A percentile compares a stretch with the other conserved stretches of the same genome.
Evolutionary conservation across 1,140 invertebrate species (phyloP).

Genomic region (Drosophila rhopaloa): DNA sequence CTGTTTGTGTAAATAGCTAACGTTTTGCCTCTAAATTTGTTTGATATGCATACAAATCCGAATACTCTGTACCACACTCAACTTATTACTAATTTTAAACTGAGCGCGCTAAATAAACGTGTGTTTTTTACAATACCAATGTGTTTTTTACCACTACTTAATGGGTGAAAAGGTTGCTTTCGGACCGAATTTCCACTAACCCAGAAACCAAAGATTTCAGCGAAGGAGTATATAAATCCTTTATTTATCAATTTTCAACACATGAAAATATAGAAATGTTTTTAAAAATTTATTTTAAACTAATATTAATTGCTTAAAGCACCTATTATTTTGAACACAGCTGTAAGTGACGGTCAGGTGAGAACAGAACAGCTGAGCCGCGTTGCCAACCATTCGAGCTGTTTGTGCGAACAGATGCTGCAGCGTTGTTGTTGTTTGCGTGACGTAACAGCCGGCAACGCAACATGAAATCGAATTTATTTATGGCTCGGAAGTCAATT

Average conservation of each 20-base stretch:
- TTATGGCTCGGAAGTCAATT: slow-evolving; percentile 37
- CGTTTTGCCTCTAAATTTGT: slow-evolving; percentile 55
- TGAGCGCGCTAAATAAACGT: slow-evolving; percentile 78
- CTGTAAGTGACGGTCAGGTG: slow-evolving; percentile 21
- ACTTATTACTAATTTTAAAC: slow-evolving; percentile 69
- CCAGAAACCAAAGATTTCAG: too few species aligned
- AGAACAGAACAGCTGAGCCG: slow-evolving; percentile 55
- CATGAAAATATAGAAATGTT: too few species aligned
- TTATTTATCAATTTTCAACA: too few species aligned
- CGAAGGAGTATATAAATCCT: too few species aligned
- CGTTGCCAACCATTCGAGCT: slow-evolving; percentile 54
- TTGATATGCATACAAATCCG: slow-evolving; percentile 51
- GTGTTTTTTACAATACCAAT: slow-evolving; percentile 67
- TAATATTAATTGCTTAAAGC: too few species aligned
- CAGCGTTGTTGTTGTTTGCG: slow-evolving; percentile 22
- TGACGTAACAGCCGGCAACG: slow-evolving; percentile 53
- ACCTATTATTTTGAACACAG: background rate
- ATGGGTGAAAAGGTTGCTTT: too few species aligned
- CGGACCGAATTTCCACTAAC: too few species aligned
- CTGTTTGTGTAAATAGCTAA: slow-evolving; percentile 75
- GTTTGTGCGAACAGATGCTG: slow-evolving; percentile 17
- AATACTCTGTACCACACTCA: slow-evolving; percentile 54
- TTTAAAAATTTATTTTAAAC: too few species aligned
- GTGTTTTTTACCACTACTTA: too few species aligned
- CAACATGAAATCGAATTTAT: slow-evolving; percentile 40